Evolutionary conservation across 2,113 vertebrate species (phyloP), one percentile per base, ranked within the genome.

Genomic region (Thryonomys swinderianus): DNA sequence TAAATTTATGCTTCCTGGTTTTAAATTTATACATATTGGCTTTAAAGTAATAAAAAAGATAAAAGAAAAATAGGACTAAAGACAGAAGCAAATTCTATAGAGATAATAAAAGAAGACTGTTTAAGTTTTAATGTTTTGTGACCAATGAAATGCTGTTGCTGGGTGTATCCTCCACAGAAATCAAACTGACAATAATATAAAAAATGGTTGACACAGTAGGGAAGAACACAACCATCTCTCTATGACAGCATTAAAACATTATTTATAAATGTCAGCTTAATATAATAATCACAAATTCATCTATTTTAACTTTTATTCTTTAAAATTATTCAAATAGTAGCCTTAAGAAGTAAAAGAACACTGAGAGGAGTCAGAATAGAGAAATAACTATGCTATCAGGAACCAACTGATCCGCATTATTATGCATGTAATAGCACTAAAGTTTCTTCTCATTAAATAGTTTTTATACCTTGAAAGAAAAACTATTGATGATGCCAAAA

Each of bases 161-260:
- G 40, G 42, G 45, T 27, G 42, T 42, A 42, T 14, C 40, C 4
- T 45, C 23, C 40, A 42, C 27, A 45, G 40, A 73, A 73, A 14
- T 45, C 27, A 73, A 73, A 45, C 12, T 42, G 4, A 45, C 23
- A 73, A 5, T 27, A 73, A 23, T 45, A 45, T 73, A 45, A 71
- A 69, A 42, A 16, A 6, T 42, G 40, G 11, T 2, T 73, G 40
- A 27, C 4, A 73, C 21, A 73, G 10, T 42, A 73, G 37, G 21
- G n/a, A 23, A 3, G 2, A 21, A 42, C 40, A 4, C 1, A 1
- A 17, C 37, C n/a, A 10, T 37, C 17, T 21, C 8, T 25, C 69
- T 73, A 2, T 13, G 69, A 42, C 10, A 25, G 4, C 20, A 57
- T 57, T 57, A 57, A 18, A 57, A 57, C 55, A 57, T 57, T 57